Conservation (phyloP, 2,113 vertebrate genomes). For the Notarius lentiginosus region DNA sequence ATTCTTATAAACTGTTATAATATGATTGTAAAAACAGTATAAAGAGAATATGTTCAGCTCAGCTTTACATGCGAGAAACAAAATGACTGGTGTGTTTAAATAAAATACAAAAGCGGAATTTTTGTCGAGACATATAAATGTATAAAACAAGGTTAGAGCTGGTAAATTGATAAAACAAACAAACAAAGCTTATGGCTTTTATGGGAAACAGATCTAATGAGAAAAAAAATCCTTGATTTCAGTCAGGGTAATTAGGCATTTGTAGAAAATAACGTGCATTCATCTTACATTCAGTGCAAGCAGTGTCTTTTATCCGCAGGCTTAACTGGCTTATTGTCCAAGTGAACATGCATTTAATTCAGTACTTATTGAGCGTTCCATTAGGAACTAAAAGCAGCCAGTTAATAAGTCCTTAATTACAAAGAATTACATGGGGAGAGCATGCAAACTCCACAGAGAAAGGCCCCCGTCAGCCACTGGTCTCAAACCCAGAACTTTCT, state of each 20-base stretch:
- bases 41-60: no score
- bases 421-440: neutral
- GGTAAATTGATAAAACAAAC: no score
- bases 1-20: no score
- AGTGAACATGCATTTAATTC: neutral
- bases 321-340: neutral
- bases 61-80: no score
- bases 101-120: no score
- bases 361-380: neutral
- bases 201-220: neutral
- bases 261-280: neutral
- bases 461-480: neutral
- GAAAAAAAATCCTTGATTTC: neutral
- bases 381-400: neutral
- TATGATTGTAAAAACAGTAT: no score
- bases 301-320: neutral
- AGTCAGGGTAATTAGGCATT: neutral
- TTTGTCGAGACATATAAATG: no score
- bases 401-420: neutral
- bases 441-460: neutral
- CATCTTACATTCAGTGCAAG: neutral
- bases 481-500: neutral
- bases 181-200: neutral
- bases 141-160: no score
- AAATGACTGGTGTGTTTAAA: no score